Conservation (phyloP, 2,888 invertebrate genomes). For the Allophyes oxyacanthae region DNA sequence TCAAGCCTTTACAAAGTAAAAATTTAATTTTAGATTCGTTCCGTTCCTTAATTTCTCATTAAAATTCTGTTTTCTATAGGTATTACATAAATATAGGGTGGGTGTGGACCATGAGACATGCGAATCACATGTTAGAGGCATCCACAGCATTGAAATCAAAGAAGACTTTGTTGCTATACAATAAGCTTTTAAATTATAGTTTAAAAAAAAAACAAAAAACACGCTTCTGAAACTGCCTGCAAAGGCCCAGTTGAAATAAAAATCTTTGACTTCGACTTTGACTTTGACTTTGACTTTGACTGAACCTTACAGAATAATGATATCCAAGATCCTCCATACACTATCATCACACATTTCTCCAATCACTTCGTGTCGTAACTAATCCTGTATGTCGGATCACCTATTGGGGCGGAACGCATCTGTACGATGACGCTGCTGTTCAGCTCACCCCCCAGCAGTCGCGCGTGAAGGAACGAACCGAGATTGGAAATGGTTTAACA, state of each 20-base stretch:
- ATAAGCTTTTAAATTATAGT: too few relatives aligned
- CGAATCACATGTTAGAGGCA: too few relatives aligned
- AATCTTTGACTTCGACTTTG: too few relatives aligned
- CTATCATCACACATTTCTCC: constrained; percentile 13
- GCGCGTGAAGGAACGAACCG: constrained; percentile 76
- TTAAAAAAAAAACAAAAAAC: too few relatives aligned
- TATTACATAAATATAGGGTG: constrained; percentile 10
- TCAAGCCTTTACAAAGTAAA: constrained; percentile 68
- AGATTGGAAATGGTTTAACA: constrained; percentile 74
- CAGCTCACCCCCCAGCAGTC: constrained; percentile 71
- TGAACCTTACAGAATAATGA: too few relatives aligned
- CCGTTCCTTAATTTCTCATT: constrained; percentile 63
- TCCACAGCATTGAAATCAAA: too few relatives aligned
- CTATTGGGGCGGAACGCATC: constrained; percentile 85
- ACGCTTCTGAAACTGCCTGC: too few relatives aligned
- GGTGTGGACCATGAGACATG: neutral
- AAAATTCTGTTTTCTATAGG: constrained; percentile 59
- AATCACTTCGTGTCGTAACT: constrained; percentile 47
- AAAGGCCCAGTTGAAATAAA: too few relatives aligned
- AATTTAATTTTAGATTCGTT: constrained; percentile 66
- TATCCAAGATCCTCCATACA: too few relatives aligned
- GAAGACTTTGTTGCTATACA: too few relatives aligned
- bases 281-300: too few relatives aligned
- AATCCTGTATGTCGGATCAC: constrained; percentile 64
- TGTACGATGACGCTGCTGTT: constrained; percentile 79